Percentiles rank a stretch among this genome's conserved stretches.
Evolutionary conservation across 2,113 vertebrate species (phyloP).

Genomic region (Scartelaos histophorus): DNA sequence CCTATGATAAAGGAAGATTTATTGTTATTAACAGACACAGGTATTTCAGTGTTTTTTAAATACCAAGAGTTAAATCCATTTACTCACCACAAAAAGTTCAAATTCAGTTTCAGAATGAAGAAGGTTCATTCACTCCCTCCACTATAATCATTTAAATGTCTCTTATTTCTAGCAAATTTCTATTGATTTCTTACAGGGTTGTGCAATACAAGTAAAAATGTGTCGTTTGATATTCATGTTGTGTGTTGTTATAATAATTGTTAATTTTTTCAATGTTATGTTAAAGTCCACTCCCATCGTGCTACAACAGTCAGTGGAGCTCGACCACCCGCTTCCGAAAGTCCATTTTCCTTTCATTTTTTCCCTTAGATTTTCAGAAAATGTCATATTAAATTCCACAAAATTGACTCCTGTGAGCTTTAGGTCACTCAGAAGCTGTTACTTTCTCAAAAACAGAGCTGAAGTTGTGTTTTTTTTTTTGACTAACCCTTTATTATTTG

Average conservation of each 20-base stretch:
- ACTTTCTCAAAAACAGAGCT: no score
- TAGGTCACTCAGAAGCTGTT: no score
- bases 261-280: neutral
- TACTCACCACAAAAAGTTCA: neutral
- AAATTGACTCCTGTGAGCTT: no score
- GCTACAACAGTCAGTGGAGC: no score
- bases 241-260: neutral
- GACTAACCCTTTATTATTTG: no score
- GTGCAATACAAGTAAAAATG: conserved; percentile 2
- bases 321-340: no score
- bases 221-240: neutral
- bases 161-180: neutral
- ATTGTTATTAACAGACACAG: neutral
- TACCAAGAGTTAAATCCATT: no score
- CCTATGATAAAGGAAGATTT: neutral
- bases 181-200: neutral
- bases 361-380: no score
- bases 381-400: no score
- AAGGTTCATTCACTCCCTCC: neutral
- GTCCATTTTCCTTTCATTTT: no score
- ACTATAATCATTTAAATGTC: neutral
- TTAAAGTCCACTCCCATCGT: neutral
- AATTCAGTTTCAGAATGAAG: neutral
- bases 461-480: no score
- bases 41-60: neutral